Base-by-base conservation (phyloP, 2,888 invertebrate genomes). In the Calameuta idolon region DNA sequence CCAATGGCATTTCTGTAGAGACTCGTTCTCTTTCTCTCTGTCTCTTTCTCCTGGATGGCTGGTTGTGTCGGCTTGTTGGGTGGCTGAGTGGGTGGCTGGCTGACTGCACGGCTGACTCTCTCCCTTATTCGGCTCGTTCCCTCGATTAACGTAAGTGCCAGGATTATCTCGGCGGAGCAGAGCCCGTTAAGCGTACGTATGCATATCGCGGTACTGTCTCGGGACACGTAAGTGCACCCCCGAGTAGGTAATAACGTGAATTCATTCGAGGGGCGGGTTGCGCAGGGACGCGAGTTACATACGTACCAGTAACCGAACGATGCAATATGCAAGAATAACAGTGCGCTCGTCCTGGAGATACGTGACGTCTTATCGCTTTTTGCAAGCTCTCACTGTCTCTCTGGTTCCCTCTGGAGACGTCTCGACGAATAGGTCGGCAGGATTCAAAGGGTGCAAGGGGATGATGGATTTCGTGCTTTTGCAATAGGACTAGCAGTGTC, bases 111-210 rank as follows among this genome's bases (percentile, higher is more conserved):
- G 33, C 71, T 31, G 71, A 71, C 34, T 71, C 31, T 33, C 69
- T 71, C 71, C 71, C 71, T 31, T 34, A 34, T 71, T 71, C 71
- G 33, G 31, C 34, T 71, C 71, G 71, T 71, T 71, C 34, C 34
- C 71, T 71, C 71, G 71, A 71, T 71, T 71, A 71, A 71, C 71
- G 71, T 34, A 71, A 71, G 31, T 71, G 71, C 71, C 34, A 34
- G 71, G 71, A 71, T 71, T 71, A 71, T 71, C 71, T 71, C 71
- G 71, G 31, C 31, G 71, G 71, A 71, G 71, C 71, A 71, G 71
- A 33, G 33, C 71, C 34, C 71, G 33, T 71, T 33, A 71, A 71
- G 33, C 33, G 71, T 55, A 55, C 55, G 55, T 55, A 55, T 55
- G 55, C 55, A 55, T 55, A 55, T 55, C 55, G 55, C 23, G 55